A percentile compares a stretch with the other conserved stretches of the same genome.
Conservation (phyloP, 2,797 vertebrate genomes). For the Caiman crocodilus region DNA sequence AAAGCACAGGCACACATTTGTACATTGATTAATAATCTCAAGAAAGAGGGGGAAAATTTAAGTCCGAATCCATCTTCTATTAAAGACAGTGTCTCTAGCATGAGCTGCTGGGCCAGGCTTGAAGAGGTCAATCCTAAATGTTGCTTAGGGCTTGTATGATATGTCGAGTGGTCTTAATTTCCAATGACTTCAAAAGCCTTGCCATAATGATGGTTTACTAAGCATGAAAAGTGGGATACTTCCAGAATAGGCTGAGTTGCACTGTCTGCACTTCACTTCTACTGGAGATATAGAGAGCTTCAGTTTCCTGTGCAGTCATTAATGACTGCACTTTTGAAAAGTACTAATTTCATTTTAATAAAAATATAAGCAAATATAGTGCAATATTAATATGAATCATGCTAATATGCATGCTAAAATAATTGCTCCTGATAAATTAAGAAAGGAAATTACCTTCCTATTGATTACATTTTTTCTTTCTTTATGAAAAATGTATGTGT, state of each 20-base stretch:
- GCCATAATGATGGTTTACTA: neutral
- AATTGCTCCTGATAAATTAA: neutral
- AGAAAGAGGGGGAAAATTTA: neutral
- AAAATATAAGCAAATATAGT: neutral
- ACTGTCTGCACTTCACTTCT: neutral
- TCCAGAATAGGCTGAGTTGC: neutral
- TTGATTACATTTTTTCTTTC: neutral
- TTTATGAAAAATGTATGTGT: neutral
- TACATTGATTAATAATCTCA: neutral
- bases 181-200: neutral
- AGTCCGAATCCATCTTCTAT: neutral
- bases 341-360: neutral
- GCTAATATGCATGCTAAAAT: neutral
- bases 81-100: neutral
- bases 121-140: neutral
- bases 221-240: neutral
- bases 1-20: neutral
- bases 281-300: neutral
- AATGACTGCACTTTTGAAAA: neutral
- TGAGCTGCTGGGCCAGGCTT: neutral
- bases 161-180: neutral
- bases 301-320: neutral
- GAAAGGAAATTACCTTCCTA: neutral
- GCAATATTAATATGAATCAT: slow-evolving; percentile 37
- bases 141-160: neutral